Evolutionary conservation across 1,140 invertebrate genomes (phyloP).

Genomic region (Temnothorax curvispinosus): DNA sequence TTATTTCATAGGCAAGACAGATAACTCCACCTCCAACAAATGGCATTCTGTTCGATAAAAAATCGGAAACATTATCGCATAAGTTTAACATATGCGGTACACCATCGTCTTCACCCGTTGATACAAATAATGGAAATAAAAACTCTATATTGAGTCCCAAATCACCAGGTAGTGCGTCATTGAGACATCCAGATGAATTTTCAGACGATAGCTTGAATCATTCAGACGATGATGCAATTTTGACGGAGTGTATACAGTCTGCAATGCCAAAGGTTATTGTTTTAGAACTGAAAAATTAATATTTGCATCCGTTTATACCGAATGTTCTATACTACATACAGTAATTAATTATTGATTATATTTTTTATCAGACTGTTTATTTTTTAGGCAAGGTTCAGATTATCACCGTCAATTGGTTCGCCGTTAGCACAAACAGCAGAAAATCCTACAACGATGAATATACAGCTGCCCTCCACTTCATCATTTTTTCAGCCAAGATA

Average conservation of each 20-base stretch:
- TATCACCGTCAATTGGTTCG: conserved; percentile 41
- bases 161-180: neutral
- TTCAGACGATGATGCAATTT: conserved; percentile 79
- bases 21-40: conserved; percentile 62
- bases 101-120: conserved; percentile 78
- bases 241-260: conserved; percentile 79
- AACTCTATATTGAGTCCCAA: conserved; percentile 53
- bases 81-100: conserved; percentile 77
- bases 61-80: conserved; percentile 57
- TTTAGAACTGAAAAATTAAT: neutral
- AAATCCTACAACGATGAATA: conserved; percentile 2
- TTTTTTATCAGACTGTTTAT: neutral
- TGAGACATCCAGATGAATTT: conserved; percentile 67
- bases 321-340: neutral
- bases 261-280: conserved; percentile 78
- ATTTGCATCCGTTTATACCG: neutral
- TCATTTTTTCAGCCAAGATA: conserved; percentile 41
- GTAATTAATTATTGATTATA: neutral
- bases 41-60: conserved; percentile 69
- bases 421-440: conserved; percentile 36
- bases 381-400: conserved; percentile 58
- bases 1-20: conserved; percentile 65
- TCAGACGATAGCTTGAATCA: conserved; percentile 80
- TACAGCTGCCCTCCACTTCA: neutral
- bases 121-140: conserved; percentile 69